Conservation (phyloP, 2,797 vertebrate genomes). For the Paguma larvata region DNA sequence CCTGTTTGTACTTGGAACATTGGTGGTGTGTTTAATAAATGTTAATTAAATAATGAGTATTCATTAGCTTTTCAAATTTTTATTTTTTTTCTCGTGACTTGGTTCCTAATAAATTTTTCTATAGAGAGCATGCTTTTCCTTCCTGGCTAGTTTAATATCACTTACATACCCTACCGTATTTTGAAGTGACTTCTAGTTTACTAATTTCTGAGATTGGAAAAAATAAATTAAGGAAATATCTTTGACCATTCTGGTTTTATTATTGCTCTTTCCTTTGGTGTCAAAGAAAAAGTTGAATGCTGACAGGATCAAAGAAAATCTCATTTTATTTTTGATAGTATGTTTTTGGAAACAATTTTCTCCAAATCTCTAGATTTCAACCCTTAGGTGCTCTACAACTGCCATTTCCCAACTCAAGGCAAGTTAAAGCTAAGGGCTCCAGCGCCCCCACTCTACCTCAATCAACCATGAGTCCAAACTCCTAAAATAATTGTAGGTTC, state of each 20-base stretch:
- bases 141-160: background rate
- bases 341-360: background rate
- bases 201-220: background rate
- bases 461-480: background rate
- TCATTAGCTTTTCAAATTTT: conserved; percentile 25
- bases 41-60: conserved; percentile 6
- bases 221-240: conserved; percentile 14
- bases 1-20: background rate
- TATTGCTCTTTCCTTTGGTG: background rate
- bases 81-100: background rate
- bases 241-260: background rate
- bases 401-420: background rate
- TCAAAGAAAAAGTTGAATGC: background rate
- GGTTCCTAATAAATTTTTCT: background rate
- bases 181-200: conserved; percentile 4
- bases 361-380: background rate
- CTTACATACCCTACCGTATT: background rate
- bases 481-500: background rate
- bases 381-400: background rate
- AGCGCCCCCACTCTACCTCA: background rate
- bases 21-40: conserved; percentile 5
- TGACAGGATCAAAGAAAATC: background rate
- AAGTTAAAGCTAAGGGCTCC: background rate
- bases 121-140: background rate
- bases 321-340: background rate